Evolutionary conservation across 2,113 vertebrate species (phyloP), one percentile per base, ranked within the genome.

Genomic region (Poeciliopsis occidentalis): DNA sequence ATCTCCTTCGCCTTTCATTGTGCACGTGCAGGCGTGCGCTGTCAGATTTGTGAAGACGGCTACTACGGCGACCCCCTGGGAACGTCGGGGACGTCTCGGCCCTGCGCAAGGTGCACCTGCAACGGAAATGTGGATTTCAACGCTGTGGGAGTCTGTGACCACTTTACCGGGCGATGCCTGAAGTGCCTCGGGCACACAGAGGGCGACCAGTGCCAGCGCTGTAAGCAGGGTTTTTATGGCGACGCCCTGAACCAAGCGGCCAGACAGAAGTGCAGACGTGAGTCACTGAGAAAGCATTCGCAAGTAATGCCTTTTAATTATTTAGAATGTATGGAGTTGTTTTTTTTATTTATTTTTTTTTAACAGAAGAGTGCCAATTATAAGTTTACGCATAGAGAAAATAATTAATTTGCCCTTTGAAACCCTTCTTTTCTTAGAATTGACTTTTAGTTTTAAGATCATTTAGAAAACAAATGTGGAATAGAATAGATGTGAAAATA

Each of bases 51-150:
- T 0, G 96, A 97, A 0, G 97, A 99, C 0, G 96, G 97, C 57
- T 97, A 95, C 92, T 95, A 96, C 0, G 97, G 97, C 2, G 96
- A 98, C 73, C 97, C 97, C 0, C 80, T 96, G 87, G 97, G 97
- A 31, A 90, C 87, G 74, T 92, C 91, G 0, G 96, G 95, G 0
- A 44, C n/a, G 0, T 68, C 73, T 61, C 91, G 22, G 0, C 92
- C 92, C n/a, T 99, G 97, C 15, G 11, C 12, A 19, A 93, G 61
- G 51, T 99, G 97, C 73, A 90, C 93, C 51, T 99, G 97, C 78
- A 95, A 89, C 0, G 93, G 94, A 60, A 98, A 98, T 0, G 92
- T 95, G 82, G 97, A 98, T 86, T 89, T 85, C 77, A 98, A 98
- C 0, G 96, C 96, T 0, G 86, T 98, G 82, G 97, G 97, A 47